Percentiles rank a stretch among this genome's conserved stretches.
Evolutionary conservation across 2,113 vertebrate genomes (phyloP).

Genomic region (Ictalurus punctatus): DNA sequence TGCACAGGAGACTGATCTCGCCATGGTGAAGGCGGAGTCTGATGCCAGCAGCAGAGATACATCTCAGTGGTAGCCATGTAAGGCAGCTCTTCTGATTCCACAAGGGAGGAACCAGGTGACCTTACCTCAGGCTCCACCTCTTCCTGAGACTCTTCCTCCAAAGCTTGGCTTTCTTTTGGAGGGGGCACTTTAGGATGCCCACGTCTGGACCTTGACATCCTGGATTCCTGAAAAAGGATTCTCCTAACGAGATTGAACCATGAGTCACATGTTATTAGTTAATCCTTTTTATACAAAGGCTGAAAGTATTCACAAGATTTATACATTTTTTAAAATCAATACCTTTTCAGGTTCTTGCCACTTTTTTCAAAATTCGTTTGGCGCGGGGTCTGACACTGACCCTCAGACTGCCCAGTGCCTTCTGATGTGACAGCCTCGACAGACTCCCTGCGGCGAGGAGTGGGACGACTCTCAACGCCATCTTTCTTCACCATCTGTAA

Average conservation of each 20-base stretch:
- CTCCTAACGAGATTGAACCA: conserved; percentile 67
- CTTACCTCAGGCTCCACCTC: conserved; percentile 70
- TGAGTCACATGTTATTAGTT: neutral
- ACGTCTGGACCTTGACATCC: conserved; percentile 78
- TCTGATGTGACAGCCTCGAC: conserved; percentile 72
- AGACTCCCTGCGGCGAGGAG: conserved; percentile 54
- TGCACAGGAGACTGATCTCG: conserved; percentile 85
- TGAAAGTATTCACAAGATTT: neutral
- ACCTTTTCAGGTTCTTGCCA: conserved; percentile 84
- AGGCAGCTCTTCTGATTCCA: conserved; percentile 74
- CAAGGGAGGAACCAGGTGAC: conserved; percentile 6
- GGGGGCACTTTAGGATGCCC: conserved; percentile 78
- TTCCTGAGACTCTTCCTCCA: conserved; percentile 72
- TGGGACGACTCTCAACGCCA: conserved; percentile 77
- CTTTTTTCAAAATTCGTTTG: conserved; percentile 76
- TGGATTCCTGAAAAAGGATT: conserved; percentile 75
- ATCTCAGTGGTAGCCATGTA: conserved; percentile 86
- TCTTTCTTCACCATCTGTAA: conserved; percentile 87
- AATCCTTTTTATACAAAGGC: neutral
- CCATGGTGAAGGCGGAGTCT: conserved; percentile 81
- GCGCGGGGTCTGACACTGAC: conserved; percentile 73
- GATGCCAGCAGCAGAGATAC: conserved; percentile 88
- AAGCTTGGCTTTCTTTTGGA: conserved; percentile 42
- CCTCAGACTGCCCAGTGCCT: conserved; percentile 70
- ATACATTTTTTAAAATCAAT: neutral